phyloP scores from a whole-genome alignment of 2,797 vertebrate species.

The Halcyon smyrnensis region DNA sequence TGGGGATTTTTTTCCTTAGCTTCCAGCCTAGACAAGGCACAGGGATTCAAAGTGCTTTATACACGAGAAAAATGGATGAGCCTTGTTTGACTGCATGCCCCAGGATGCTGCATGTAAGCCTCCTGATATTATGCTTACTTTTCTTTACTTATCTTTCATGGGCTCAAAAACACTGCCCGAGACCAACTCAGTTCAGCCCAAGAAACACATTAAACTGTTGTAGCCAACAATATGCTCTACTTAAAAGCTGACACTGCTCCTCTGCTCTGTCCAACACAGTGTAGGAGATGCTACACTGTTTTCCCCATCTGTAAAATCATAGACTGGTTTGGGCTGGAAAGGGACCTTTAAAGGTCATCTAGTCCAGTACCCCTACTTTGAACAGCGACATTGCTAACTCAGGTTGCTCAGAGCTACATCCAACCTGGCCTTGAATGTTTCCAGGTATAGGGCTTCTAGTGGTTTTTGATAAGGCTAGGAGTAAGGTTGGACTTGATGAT shows the following conservation, averaged over 20 bases:
- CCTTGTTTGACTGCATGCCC: not conserved
- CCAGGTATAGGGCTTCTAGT: not conserved
- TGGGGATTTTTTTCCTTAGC: not conserved
- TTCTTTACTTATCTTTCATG: not conserved
- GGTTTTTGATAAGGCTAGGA: too few relatives aligned
- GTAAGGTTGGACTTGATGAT: too few relatives aligned
- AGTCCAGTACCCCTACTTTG: accelerated
- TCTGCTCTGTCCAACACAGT: accelerated
- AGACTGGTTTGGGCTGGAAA: not conserved
- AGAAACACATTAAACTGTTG: not conserved
- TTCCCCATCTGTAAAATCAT: not conserved
- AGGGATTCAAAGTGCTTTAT: not conserved
- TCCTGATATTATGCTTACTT: not conserved
- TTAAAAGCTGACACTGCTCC: not conserved
- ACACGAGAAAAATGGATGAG: not conserved
- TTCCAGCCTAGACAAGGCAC: not conserved
- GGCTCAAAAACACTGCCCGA: not conserved
- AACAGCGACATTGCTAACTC: not conserved
- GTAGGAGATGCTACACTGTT: not conserved
- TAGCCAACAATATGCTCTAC: not conserved
- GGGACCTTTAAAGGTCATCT: not conserved
- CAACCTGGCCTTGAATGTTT: not conserved
- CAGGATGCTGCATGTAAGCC: not conserved
- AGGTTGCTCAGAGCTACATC: not conserved
- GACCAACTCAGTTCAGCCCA: not conserved